Conservation (phyloP, 2,113 vertebrate species). For the Canis aureus region DNA sequence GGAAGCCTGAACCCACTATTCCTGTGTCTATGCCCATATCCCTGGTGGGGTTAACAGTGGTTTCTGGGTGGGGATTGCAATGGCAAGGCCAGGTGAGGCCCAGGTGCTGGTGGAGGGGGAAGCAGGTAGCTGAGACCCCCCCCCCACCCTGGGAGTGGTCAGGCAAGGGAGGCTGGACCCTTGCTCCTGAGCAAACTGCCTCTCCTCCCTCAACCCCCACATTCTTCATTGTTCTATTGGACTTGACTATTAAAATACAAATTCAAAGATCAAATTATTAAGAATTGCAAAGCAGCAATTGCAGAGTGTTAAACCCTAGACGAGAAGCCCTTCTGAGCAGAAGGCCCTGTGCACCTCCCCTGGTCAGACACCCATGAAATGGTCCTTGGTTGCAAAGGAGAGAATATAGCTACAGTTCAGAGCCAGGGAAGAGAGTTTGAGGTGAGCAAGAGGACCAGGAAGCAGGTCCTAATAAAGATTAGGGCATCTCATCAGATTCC, state of each 20-base stretch:
- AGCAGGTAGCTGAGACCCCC: not conserved
- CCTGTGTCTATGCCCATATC: not conserved
- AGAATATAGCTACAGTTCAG: not conserved
- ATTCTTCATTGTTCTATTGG: not conserved
- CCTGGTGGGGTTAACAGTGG: not conserved
- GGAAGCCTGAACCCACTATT: too few species aligned
- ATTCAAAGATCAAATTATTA: not conserved
- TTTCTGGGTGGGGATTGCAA: not conserved
- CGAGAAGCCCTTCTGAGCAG: not conserved
- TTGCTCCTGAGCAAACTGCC: not conserved
- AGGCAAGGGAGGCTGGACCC: not conserved
- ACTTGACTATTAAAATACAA: not conserved
- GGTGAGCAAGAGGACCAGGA: not conserved
- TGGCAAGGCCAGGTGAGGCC: not conserved
- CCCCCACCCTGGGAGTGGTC: accelerated
- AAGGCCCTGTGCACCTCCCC: not conserved
- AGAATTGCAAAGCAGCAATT: not conserved
- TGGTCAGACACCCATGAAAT: not conserved
- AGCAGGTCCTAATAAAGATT: not conserved
- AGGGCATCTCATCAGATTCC: not conserved
- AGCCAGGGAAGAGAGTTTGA: not conserved
- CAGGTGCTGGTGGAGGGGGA: not conserved
- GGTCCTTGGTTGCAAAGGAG: not conserved
- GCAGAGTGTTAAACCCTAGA: not conserved
- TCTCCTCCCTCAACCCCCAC: not conserved